A percentile compares a stretch with the other conserved stretches of the same genome.
phyloP scores from a whole-genome alignment of 2,797 vertebrate species.

The Petrocephalus sullivani region DNA sequence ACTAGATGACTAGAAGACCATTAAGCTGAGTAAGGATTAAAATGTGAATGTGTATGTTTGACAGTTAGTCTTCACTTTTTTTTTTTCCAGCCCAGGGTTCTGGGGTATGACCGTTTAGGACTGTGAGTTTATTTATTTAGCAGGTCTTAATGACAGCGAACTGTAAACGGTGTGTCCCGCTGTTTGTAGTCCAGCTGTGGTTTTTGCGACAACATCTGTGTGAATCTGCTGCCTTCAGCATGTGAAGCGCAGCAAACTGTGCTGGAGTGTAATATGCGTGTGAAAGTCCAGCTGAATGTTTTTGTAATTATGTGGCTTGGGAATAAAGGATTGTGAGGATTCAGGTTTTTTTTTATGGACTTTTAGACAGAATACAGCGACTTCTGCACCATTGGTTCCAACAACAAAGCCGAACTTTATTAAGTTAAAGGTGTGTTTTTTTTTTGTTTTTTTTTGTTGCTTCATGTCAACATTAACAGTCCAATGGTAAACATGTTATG shows the following conservation, averaged over 20 bases:
- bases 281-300: not conserved
- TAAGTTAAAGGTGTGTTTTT: not conserved
- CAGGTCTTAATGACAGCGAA: not conserved
- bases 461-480: slow-evolving; percentile 38
- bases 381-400: not conserved
- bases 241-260: not conserved
- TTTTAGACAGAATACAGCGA: not conserved
- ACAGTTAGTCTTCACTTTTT: not conserved
- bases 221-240: not conserved
- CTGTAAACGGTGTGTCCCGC: not conserved
- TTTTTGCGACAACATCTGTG: not conserved
- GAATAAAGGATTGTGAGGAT: not conserved
- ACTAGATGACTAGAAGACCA: not conserved
- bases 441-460: slow-evolving; percentile 28
- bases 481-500: slow-evolving; percentile 21
- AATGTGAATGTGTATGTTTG: not conserved
- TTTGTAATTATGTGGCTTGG: not conserved
- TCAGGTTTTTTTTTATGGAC: not conserved
- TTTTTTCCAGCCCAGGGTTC: not conserved
- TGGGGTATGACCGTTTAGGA: not conserved
- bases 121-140: not conserved
- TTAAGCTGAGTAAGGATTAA: not conserved
- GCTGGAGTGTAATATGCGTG: not conserved
- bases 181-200: not conserved
- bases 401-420: slow-evolving; percentile 46